Conservation (phyloP, 2,888 invertebrate species). For the Crematogaster levior region DNA sequence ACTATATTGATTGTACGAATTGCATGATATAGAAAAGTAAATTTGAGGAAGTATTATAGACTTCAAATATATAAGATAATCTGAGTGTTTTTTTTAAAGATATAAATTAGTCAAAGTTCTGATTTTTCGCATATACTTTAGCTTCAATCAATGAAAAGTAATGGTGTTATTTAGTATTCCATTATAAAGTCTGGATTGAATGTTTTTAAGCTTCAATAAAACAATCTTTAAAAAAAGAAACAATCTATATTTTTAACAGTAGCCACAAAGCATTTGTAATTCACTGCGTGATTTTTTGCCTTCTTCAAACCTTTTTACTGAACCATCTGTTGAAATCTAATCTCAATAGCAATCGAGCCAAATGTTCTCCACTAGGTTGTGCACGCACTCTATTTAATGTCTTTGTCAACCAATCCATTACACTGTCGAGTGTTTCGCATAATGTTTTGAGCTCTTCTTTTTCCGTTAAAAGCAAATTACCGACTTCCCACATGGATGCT, state of each 20-base stretch:
- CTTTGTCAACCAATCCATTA: slow-evolving; percentile 86
- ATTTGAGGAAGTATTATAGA: neutral
- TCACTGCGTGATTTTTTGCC: neutral
- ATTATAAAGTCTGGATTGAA: neutral
- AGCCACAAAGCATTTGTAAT: neutral
- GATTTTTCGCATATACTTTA: neutral
- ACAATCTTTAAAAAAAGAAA: slow-evolving; percentile 22
- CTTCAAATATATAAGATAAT: neutral
- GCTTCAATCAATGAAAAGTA: neutral
- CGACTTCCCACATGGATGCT: slow-evolving; percentile 84
- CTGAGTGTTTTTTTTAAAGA: neutral
- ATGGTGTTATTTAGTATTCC: neutral
- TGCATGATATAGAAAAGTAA: slow-evolving; percentile 35
- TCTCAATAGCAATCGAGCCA: slow-evolving; percentile 92
- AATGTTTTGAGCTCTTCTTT: slow-evolving; percentile 83
- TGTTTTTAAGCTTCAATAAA: neutral
- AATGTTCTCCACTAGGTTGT: slow-evolving; percentile 91
- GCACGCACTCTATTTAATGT: slow-evolving; percentile 90
- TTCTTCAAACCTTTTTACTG: slow-evolving; percentile 86
- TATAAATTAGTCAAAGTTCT: neutral
- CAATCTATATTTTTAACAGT: neutral
- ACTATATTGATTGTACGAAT: slow-evolving; percentile 3
- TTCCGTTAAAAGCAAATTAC: slow-evolving; percentile 81
- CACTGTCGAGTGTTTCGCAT: slow-evolving; percentile 81
- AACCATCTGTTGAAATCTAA: slow-evolving; percentile 94